Percentiles rank a stretch among this genome's conserved stretches.
Conservation (phyloP, 2,113 vertebrate genomes). For the Scortum barcoo region DNA sequence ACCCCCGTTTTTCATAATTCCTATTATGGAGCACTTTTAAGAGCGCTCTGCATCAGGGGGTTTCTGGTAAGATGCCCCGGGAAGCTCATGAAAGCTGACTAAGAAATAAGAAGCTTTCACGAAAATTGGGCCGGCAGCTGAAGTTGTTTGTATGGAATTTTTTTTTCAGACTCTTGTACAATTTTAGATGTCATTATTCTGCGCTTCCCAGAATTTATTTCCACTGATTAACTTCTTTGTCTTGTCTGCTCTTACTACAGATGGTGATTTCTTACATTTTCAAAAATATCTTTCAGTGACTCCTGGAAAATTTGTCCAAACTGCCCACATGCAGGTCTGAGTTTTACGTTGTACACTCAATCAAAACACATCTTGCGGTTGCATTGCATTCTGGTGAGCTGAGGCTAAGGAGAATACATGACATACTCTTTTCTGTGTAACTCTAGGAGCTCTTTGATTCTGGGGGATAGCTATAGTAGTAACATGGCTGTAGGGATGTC, state of each 20-base stretch:
- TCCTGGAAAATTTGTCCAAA: not conserved
- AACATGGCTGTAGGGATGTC: not conserved
- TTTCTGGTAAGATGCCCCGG: slow-evolving; percentile 24
- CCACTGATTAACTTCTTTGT: not conserved
- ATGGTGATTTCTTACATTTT: not conserved
- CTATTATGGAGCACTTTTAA: slow-evolving; percentile 45
- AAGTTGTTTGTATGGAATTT: slow-evolving; percentile 3
- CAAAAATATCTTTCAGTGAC: not conserved
- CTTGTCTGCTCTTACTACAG: not conserved
- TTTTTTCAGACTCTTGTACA: not conserved
- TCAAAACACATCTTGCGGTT: slow-evolving; percentile 6
- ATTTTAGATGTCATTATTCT: not conserved
- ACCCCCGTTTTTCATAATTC: slow-evolving; percentile 58
- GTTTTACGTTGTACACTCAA: slow-evolving; percentile 3
- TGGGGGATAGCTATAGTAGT: not conserved
- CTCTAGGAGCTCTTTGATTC: not conserved
- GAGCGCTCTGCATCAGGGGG: not conserved
- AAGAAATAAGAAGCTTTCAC: slow-evolving; percentile 27
- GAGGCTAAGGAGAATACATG: not conserved
- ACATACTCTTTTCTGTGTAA: not conserved
- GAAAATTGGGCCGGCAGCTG: slow-evolving; percentile 4
- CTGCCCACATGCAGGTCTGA: not conserved
- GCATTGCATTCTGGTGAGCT: not conserved
- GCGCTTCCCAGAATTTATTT: not conserved
- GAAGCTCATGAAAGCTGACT: slow-evolving; percentile 40